Base-by-base conservation (phyloP, 2,888 invertebrate species). In the Gari tellinella region DNA sequence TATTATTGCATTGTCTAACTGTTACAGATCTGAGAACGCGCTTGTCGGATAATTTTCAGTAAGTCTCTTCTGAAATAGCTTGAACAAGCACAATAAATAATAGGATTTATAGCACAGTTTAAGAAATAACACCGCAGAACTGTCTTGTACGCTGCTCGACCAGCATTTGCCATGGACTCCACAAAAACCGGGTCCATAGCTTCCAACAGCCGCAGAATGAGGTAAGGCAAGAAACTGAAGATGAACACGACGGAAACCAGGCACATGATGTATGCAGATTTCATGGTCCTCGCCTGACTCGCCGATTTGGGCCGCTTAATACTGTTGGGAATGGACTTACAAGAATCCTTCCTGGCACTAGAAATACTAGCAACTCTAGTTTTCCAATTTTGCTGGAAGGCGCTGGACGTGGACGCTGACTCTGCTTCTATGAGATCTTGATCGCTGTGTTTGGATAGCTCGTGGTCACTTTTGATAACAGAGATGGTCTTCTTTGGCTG, bases 61-160 rank as follows among this genome's bases (percentile, higher is more conserved):
- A 69, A 61, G 8, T 74, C 76, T 14, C 65, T 56, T 51, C 81
- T 63, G 45, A 85, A 83, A 21, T 76, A 62, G 15, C 48, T 40
- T 15, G 77, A 77, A 57, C 80, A 82, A 65, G 86, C 81, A 40
- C 81, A 80, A 69, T 87, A 87, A 26, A 87, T 84, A 31, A 87
- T 73, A 0, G 86, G 86, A 55, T 86, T 86, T 14, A 81, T 57
- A 0, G 86, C 82, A 56, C 83, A 81, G 64, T 83, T 83, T 14
- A 84, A 23, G 49, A 81, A 85, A 41, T 82, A 85, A 1, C 76
- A 75, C 0, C 83, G 57, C 37, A 85, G 61, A 31, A 82, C 80
- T 23, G 75, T 66, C 8, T 81, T 78, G 25, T 80, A 83, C 1
- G 62, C 65, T 1, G 79, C 78, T 14, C 77, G 67, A n/a, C 45